Conservation (phyloP, 2,797 vertebrate genomes). For the Phrynocephalus vlangalii region DNA sequence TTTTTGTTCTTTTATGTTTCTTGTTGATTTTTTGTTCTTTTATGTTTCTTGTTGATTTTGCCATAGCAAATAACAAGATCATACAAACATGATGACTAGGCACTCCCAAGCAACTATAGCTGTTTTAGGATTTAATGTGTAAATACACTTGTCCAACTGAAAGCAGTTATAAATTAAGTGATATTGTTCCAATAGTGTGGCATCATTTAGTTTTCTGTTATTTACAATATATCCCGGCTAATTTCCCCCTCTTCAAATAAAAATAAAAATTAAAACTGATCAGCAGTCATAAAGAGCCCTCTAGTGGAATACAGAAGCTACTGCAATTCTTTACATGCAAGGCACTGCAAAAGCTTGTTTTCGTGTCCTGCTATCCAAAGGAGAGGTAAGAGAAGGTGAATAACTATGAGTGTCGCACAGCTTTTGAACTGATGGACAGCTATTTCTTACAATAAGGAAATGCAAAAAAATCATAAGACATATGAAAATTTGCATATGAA, state of each 20-base stretch:
- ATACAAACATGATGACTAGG: not conserved
- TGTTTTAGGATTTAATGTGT: not conserved
- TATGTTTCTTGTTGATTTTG: too few species aligned
- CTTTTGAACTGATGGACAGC: not conserved
- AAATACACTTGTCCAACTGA: not conserved
- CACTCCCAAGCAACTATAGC: too few species aligned
- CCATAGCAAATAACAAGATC: too few species aligned
- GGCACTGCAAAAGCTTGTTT: too few species aligned
- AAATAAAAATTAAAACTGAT: fast-evolving
- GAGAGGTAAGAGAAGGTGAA: not conserved
- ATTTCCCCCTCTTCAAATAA: fast-evolving
- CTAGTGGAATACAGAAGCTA: conserved; percentile 14
- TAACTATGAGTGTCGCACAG: not conserved
- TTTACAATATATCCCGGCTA: not conserved
- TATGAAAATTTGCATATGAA: not conserved
- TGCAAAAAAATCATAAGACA: not conserved
- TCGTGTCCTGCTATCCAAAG: not conserved
- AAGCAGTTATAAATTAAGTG: not conserved
- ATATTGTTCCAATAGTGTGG: not conserved
- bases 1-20: too few species aligned
- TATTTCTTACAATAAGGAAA: not conserved
- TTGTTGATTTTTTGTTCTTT: too few species aligned
- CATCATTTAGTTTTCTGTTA: not conserved
- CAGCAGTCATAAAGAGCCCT: conserved; percentile 43
- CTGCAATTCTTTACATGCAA: conserved; percentile 15